Evolutionary conservation across 2,888 invertebrate genomes (phyloP).

Genomic region (Diaperis boleti): DNA sequence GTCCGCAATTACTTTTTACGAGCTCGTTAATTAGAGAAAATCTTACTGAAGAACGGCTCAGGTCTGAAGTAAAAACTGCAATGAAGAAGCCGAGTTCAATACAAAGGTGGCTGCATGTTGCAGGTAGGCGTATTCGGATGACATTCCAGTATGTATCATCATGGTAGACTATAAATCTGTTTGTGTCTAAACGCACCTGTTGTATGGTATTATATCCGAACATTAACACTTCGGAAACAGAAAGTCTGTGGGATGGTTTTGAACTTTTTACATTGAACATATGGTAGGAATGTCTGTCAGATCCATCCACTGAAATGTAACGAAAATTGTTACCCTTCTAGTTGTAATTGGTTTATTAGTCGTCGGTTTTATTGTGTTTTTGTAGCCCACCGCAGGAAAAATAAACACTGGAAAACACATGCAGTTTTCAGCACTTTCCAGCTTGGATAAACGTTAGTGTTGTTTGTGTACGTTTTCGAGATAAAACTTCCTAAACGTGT

Average conservation of each 20-base stretch:
- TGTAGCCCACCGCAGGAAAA: background rate
- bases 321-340: background rate
- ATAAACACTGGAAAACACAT: constrained; percentile 1
- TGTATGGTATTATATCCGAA: constrained; percentile 45
- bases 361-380: background rate
- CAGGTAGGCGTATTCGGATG: constrained; percentile 45
- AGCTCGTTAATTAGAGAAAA: constrained; percentile 46
- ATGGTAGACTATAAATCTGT: constrained; percentile 45
- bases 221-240: constrained; percentile 48
- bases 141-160: constrained; percentile 47
- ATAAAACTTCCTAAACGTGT: constrained; percentile 33
- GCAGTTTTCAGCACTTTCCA: background rate
- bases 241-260: constrained; percentile 43
- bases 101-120: constrained; percentile 31
- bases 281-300: constrained; percentile 44
- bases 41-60: constrained; percentile 36
- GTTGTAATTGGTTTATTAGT: too few relatives aligned
- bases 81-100: constrained; percentile 33
- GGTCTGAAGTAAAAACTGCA: constrained; percentile 27
- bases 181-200: constrained; percentile 47
- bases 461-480: constrained; percentile 16
- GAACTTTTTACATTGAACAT: constrained; percentile 42
- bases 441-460: constrained; percentile 6
- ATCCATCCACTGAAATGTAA: constrained; percentile 29
- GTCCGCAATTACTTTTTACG: constrained; percentile 47